Evolutionary conservation across 2,113 vertebrate genomes (phyloP).

Genomic region (Chamaetylas fuelleborni): DNA sequence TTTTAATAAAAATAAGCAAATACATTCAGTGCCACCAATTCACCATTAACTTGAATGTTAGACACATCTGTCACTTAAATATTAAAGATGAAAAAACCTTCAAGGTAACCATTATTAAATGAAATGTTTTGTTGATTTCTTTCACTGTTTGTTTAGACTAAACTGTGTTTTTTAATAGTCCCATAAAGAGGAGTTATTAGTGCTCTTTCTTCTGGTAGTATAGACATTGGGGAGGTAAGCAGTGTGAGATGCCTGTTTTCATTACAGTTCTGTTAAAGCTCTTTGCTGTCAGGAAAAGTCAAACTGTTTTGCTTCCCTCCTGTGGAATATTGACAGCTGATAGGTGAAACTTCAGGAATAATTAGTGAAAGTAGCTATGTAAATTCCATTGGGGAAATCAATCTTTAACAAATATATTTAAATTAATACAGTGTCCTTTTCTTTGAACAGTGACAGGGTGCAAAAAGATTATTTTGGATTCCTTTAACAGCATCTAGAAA

Average conservation of each 20-base stretch:
- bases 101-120: not conserved
- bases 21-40: not conserved
- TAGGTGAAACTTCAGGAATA: constrained; percentile 75
- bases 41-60: not conserved
- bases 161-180: not conserved
- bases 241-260: constrained; percentile 29
- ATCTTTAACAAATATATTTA: constrained; percentile 73
- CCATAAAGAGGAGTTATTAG: not conserved
- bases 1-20: not conserved
- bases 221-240: constrained; percentile 22
- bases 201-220: constrained; percentile 13
- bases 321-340: constrained; percentile 66
- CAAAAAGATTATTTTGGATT: constrained; percentile 65
- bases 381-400: constrained; percentile 60
- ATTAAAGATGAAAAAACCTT: not conserved
- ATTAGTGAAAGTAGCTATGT: constrained; percentile 65
- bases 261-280: constrained; percentile 54
- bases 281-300: constrained; percentile 62
- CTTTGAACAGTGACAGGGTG: constrained; percentile 56
- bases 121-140: not conserved
- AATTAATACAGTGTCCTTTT: constrained; percentile 75
- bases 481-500: constrained; percentile 55
- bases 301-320: constrained; percentile 61
- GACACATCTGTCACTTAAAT: not conserved
- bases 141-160: not conserved